Evolutionary conservation across 2,888 invertebrate species (phyloP).

Genomic region (Orthonevra nobilis): DNA sequence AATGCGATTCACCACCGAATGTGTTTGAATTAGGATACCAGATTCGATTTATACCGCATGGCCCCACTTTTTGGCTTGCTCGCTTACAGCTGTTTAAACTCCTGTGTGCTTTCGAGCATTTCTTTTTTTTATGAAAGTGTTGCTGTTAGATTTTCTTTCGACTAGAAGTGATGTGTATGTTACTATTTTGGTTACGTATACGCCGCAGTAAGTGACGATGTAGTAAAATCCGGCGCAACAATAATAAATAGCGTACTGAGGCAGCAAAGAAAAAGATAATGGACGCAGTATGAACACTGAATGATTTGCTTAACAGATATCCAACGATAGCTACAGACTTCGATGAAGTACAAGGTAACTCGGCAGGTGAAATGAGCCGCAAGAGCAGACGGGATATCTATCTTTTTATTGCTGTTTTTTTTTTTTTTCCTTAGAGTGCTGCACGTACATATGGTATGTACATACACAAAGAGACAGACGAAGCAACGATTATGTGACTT

Average conservation of each 20-base stretch:
- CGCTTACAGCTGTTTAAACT: conserved; percentile 27
- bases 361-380: conserved; percentile 54
- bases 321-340: conserved; percentile 26
- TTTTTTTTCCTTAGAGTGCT: conserved; percentile 20
- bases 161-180: conserved; percentile 8
- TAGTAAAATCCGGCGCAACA: conserved; percentile 51
- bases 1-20: conserved; percentile 76
- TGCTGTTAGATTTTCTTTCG: conserved; percentile 42
- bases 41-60: conserved; percentile 79
- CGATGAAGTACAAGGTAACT: conserved; percentile 56
- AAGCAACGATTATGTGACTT: conserved; percentile 43
- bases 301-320: conserved; percentile 35
- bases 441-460: no score
- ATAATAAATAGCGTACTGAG: conserved; percentile 26
- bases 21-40: conserved; percentile 77
- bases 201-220: conserved; percentile 35
- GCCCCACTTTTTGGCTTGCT: conserved; percentile 63
- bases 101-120: conserved; percentile 32
- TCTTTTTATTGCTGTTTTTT: conserved; percentile 8
- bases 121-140: conserved; percentile 60
- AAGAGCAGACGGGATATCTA: conserved; percentile 32
- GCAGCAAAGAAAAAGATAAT: conserved; percentile 8
- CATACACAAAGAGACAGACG: neutral
- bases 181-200: conserved; percentile 59
- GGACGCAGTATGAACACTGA: conserved; percentile 16